Evolutionary conservation across 2,888 invertebrate species (phyloP).

Genomic region (Philaethria dido): DNA sequence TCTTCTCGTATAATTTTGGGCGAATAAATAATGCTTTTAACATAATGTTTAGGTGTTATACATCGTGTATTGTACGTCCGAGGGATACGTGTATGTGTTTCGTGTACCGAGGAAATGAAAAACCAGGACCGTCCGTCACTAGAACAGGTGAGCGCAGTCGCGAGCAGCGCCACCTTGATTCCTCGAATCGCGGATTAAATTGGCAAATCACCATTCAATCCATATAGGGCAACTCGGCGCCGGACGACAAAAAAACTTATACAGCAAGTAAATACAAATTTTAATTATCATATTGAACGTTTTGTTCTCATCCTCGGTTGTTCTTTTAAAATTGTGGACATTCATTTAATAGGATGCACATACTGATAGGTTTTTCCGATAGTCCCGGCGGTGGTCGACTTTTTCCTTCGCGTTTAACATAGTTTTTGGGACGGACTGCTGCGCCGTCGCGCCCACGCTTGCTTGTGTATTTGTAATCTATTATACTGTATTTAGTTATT

Average conservation of each 20-base stretch:
- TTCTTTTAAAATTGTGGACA: constrained; percentile 67
- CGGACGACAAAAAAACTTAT: constrained; percentile 64
- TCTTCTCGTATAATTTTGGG: constrained; percentile 45
- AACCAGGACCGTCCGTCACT: constrained; percentile 58
- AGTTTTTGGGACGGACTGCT: constrained; percentile 65
- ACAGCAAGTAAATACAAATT: constrained; percentile 78
- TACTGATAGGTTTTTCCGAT: constrained; percentile 76
- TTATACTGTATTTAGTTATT: constrained; percentile 69
- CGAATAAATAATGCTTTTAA: constrained; percentile 45
- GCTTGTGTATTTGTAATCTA: constrained; percentile 69
- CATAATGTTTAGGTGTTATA: constrained; percentile 44
- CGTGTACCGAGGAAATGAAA: constrained; percentile 37
- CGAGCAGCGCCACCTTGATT: constrained; percentile 61
- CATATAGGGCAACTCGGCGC: constrained; percentile 71
- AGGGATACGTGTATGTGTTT: constrained; percentile 21
- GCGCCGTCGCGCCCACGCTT: constrained; percentile 50
- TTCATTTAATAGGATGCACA: constrained; percentile 77
- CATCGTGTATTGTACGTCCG: constrained; percentile 27
- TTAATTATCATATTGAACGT: constrained; percentile 78
- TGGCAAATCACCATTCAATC: constrained; percentile 73
- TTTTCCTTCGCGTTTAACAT: constrained; percentile 74
- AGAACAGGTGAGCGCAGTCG: constrained; percentile 47
- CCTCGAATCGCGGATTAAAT: constrained; percentile 71
- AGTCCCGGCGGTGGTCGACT: constrained; percentile 72
- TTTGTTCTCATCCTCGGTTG: constrained; percentile 74